Percentiles rank a stretch among this genome's conserved stretches.
Evolutionary conservation across 2,797 vertebrate genomes (phyloP).

Genomic region (Takifugu ocellatus): DNA sequence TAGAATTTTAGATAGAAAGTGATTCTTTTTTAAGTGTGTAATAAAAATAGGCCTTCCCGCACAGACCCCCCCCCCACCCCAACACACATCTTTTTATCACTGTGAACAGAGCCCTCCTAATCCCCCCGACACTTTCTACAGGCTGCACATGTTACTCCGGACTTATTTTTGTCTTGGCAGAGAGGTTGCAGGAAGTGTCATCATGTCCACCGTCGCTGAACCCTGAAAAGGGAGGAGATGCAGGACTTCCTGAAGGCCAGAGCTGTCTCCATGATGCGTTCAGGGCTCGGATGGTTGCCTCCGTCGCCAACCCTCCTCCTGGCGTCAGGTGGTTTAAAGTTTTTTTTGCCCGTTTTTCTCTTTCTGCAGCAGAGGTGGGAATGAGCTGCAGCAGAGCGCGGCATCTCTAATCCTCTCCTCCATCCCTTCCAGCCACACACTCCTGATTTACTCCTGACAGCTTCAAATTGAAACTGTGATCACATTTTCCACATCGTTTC

Average conservation of each 20-base stretch:
- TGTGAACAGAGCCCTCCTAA: slow-evolving; percentile 36
- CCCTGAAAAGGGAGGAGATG: slow-evolving; percentile 19
- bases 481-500: slow-evolving; percentile 66
- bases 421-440: slow-evolving; percentile 41
- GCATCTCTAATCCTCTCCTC: slow-evolving; percentile 59
- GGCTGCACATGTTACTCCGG: slow-evolving; percentile 26
- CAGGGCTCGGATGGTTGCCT: slow-evolving; percentile 18
- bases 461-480: slow-evolving; percentile 72
- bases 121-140: slow-evolving; percentile 43
- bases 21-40: too few relatives aligned
- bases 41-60: background rate
- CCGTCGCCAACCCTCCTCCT: slow-evolving; percentile 31
- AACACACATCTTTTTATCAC: slow-evolving; percentile 3
- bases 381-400: slow-evolving; percentile 48
- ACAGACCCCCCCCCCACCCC: too few relatives aligned
- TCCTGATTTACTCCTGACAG: slow-evolving; percentile 72
- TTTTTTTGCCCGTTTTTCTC: slow-evolving; percentile 23
- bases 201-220: slow-evolving; percentile 41
- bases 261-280: slow-evolving; percentile 18
- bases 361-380: slow-evolving; percentile 47
- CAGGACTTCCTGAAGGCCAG: slow-evolving; percentile 9
- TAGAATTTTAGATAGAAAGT: slow-evolving; percentile 11
- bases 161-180: slow-evolving; percentile 44
- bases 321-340: slow-evolving; percentile 48
- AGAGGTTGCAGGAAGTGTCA: slow-evolving; percentile 49